A percentile compares a stretch with the other conserved stretches of the same genome.
phyloP scores from a whole-genome alignment of 1,140 invertebrate species.

The Heliconius melpomene region DNA sequence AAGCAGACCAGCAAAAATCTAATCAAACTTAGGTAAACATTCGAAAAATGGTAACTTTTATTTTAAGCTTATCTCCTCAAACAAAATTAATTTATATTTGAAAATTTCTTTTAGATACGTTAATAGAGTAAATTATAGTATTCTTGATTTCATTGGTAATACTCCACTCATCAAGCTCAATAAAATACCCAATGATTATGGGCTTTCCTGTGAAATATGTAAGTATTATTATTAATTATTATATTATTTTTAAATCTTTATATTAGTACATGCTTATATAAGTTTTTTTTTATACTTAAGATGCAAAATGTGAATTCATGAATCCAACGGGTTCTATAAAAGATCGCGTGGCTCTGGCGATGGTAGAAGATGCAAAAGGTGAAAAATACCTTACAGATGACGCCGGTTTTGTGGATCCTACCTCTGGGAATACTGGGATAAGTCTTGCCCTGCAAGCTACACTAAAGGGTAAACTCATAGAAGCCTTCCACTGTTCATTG shows the following conservation, averaged over 20 bases:
- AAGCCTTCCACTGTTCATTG: not conserved
- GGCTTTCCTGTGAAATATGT: constrained; percentile 93
- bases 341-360: constrained; percentile 94
- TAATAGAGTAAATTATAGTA: constrained; percentile 71
- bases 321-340: constrained; percentile 98
- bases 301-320: constrained; percentile 98
- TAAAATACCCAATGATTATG: constrained; percentile 88
- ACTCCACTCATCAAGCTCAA: constrained; percentile 94
- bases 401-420: constrained; percentile 93
- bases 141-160: constrained; percentile 93
- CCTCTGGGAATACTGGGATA: constrained; percentile 96
- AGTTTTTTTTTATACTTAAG: constrained; percentile 79
- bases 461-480: constrained; percentile 84
- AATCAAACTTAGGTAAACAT: too few species aligned
- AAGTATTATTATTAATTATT: constrained; percentile 30
- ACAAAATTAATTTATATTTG: not conserved
- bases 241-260: not conserved
- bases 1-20: too few species aligned
- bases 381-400: constrained; percentile 91
- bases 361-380: constrained; percentile 96
- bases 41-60: too few species aligned
- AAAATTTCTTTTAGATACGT: constrained; percentile 15
- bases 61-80: not conserved
- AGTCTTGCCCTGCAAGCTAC: constrained; percentile 95
- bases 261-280: not conserved